A percentile compares a stretch with the other conserved stretches of the same genome.
Conservation (phyloP, 2,797 vertebrate genomes). For the Gymnodraco acuticeps region DNA sequence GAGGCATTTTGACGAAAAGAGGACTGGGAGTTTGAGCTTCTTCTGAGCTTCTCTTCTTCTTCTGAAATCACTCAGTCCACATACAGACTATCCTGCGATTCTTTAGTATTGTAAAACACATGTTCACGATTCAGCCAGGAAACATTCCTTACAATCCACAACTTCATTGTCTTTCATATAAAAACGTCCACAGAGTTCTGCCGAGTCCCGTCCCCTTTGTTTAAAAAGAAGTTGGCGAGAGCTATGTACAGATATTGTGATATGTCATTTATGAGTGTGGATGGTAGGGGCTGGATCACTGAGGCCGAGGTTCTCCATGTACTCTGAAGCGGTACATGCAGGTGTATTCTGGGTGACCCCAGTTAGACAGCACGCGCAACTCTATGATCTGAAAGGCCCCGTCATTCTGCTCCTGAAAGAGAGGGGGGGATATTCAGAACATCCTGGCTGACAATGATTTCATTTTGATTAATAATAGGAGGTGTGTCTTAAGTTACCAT, state of each 20-base stretch:
- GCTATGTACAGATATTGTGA: constrained; percentile 79
- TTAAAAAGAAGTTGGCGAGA: constrained; percentile 44
- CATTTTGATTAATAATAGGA: background rate
- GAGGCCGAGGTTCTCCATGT: constrained; percentile 87
- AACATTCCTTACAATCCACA: constrained; percentile 60
- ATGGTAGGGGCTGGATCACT: constrained; percentile 56
- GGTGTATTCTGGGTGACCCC: constrained; percentile 95
- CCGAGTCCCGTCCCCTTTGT: constrained; percentile 33
- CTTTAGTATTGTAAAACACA: constrained; percentile 54
- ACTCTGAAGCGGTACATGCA: constrained; percentile 97
- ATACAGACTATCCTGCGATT: constrained; percentile 52
- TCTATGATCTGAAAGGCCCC: constrained; percentile 93
- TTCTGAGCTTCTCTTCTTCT: constrained; percentile 57
- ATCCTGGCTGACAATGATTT: background rate
- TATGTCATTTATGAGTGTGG: constrained; percentile 37
- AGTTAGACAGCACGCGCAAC: constrained; percentile 93
- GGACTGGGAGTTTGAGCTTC: constrained; percentile 59
- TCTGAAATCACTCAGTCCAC: constrained; percentile 37
- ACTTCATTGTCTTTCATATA: constrained; percentile 46
- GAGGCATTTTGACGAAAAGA: constrained; percentile 59
- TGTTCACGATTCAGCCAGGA: constrained; percentile 46
- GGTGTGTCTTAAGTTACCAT: constrained; percentile 78
- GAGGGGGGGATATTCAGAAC: constrained; percentile 14
- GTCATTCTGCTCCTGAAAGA: constrained; percentile 85
- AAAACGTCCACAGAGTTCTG: constrained; percentile 44